These are phyloP conservation scores for Coranthus polyacanthus DNA, from an alignment of 2,797 vertebrate species.

Conservation along the genomic window DNA sequence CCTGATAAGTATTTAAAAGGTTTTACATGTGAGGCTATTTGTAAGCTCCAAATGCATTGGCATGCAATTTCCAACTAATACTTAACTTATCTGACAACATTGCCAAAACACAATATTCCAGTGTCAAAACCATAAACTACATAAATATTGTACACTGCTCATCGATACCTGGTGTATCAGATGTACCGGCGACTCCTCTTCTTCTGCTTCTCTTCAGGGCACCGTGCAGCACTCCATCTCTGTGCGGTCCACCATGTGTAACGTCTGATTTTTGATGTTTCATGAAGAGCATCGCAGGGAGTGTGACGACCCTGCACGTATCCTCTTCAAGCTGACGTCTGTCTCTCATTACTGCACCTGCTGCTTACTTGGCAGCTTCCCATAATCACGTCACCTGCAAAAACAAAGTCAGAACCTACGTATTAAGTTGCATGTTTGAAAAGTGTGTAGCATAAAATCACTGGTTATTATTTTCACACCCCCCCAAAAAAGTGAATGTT, in stretches of 20 bases:
- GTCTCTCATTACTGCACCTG: conserved; percentile 69
- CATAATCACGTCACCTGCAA: conserved; percentile 39
- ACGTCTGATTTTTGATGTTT: conserved; percentile 28
- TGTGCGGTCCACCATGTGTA: conserved; percentile 1
- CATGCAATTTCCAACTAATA: not conserved
- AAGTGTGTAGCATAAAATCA: not conserved
- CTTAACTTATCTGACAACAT: conserved; percentile 3
- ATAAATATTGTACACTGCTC: not conserved
- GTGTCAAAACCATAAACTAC: not conserved
- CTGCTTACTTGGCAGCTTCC: conserved; percentile 70
- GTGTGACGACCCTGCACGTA: not conserved
- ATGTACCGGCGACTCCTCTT: conserved; percentile 51
- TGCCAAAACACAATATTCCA: not conserved
- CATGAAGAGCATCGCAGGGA: conserved; percentile 26
- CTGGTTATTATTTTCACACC: not conserved
- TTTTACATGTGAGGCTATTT: not conserved
- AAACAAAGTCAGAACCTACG: conserved; percentile 3
- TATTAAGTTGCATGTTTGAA: not conserved
- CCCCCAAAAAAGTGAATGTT: not conserved
- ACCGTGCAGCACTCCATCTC: conserved; percentile 17
- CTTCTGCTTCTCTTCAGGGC: conserved; percentile 22
- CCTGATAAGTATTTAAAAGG: not conserved
- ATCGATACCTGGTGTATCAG: conserved; percentile 14
- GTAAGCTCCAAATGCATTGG: not conserved
- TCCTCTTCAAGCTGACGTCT: conserved; percentile 61